phyloP scores from a whole-genome alignment of 2,888 invertebrate genomes.

The Drosophila melanosoma region DNA sequence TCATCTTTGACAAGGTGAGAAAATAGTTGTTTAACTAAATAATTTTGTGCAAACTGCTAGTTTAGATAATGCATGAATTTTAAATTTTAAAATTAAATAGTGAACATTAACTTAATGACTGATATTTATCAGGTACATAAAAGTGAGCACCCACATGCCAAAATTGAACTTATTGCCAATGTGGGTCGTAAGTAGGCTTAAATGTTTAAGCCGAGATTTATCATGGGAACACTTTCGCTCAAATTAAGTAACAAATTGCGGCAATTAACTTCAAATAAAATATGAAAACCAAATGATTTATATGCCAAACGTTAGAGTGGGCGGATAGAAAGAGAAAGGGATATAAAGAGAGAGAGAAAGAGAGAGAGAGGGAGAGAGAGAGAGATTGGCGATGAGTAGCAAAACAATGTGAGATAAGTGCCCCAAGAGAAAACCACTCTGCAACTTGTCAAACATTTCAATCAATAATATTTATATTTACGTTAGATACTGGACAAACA shows the following conservation, averaged over 20 bases:
- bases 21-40: too few species aligned
- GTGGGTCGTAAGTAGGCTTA: constrained; percentile 51
- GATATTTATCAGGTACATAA: neutral
- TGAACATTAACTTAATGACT: neutral
- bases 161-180: constrained; percentile 1
- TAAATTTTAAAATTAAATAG: neutral
- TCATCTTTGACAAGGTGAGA: neutral
- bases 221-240: constrained; percentile 64
- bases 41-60: neutral
- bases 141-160: neutral
- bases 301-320: constrained; percentile 12
- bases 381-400: constrained; percentile 8
- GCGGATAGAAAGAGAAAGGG: neutral
- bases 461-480: constrained; percentile 36
- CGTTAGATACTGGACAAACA: constrained; percentile 8
- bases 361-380: neutral
- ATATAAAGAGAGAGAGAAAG: neutral
- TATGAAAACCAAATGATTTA: constrained; percentile 1
- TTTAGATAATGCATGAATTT: neutral
- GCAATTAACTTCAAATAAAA: constrained; percentile 54
- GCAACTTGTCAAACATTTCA: constrained; percentile 42
- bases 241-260: constrained; percentile 65
- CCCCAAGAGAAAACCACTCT: constrained; percentile 10
- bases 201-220: constrained; percentile 48
- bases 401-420: constrained; percentile 5